phyloP scores from a whole-genome alignment of 30 jellyfish, hydroid and myxozoan genomes.

The Pelagia noctiluca region DNA sequence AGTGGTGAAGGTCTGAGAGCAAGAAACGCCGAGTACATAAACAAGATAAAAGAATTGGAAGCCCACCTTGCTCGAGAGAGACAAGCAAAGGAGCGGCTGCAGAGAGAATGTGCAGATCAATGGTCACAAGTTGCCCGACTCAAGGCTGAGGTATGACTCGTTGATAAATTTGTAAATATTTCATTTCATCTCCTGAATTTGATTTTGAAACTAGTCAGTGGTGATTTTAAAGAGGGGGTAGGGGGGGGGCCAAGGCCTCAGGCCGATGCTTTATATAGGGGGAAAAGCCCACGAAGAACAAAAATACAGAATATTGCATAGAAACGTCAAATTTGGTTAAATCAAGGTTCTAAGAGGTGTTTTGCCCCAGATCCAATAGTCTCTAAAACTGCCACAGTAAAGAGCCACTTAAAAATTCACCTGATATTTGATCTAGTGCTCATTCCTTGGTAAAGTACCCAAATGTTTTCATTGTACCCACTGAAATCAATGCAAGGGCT shows the following conservation, averaged over 20 bases:
- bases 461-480: too few relatives aligned
- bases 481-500: too few relatives aligned
- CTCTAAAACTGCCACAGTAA: too few relatives aligned
- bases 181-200: not conserved
- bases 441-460: too few relatives aligned
- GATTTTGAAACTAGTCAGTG: not conserved
- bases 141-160: slow-evolving; percentile 73
- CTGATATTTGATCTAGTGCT: too few relatives aligned
- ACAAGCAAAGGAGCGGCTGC: slow-evolving; percentile 81
- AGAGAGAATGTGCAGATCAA: slow-evolving; percentile 84
- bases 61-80: slow-evolving; percentile 56
- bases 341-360: not conserved
- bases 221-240: too few relatives aligned
- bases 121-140: slow-evolving; percentile 91
- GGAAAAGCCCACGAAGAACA: not conserved
- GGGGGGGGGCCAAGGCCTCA: not conserved
- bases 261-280: not conserved
- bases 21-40: slow-evolving; percentile 37
- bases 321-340: not conserved
- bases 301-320: not conserved
- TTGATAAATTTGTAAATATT: not conserved
- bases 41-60: slow-evolving; percentile 48
- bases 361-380: too few relatives aligned
- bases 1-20: slow-evolving; percentile 70
- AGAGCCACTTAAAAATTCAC: too few relatives aligned